These are phyloP conservation scores for Apamea crenata DNA, from an alignment of 2,888 invertebrate species.

Conservation along the genomic window DNA sequence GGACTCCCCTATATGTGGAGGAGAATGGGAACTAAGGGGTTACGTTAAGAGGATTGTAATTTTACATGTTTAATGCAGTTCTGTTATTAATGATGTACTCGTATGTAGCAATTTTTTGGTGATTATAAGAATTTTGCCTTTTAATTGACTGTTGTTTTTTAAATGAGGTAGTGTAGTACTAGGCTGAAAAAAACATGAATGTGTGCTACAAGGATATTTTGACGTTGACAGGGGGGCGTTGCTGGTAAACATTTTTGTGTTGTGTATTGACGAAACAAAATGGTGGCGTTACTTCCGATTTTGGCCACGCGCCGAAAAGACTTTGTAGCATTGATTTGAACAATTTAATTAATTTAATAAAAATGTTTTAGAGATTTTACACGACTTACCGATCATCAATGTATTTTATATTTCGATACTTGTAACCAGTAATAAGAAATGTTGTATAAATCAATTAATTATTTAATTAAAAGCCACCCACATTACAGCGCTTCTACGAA, in stretches of 20 bases:
- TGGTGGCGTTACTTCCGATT: neutral
- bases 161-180: neutral
- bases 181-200: neutral
- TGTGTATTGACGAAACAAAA: neutral
- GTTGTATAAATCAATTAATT: neutral
- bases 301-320: neutral
- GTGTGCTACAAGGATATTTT: neutral
- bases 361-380: too few relatives aligned
- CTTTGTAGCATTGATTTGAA: neutral
- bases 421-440: neutral
- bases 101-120: too few relatives aligned
- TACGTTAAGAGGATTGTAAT: neutral
- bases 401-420: neutral
- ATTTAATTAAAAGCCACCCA: neutral
- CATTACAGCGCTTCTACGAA: slow-evolving; percentile 1
- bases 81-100: neutral
- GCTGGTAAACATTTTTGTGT: neutral
- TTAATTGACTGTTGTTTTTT: neutral
- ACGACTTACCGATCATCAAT: too few relatives aligned
- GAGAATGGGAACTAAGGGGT: too few relatives aligned
- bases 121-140: neutral
- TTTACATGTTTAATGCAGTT: neutral
- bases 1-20: neutral
- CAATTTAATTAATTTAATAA: too few relatives aligned
- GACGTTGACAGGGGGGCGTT: neutral